Evolutionary conservation across 2,888 invertebrate species (phyloP).

Genomic region (Philopedon plagiatum): DNA sequence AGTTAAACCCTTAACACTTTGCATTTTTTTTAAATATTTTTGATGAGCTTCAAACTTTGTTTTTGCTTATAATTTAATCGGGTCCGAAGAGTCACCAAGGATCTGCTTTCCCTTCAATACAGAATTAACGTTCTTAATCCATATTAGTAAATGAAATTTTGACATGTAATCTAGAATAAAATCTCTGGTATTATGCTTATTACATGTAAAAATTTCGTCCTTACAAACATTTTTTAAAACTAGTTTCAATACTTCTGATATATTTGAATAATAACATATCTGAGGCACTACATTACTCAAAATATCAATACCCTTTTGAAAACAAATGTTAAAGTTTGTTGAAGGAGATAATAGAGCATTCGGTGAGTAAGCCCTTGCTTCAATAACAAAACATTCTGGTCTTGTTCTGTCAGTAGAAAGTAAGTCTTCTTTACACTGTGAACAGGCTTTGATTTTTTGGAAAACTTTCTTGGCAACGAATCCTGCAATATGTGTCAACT

Average conservation of each 20-base stretch:
- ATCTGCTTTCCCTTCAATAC: too few relatives aligned
- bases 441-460: background rate
- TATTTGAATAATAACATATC: too few relatives aligned
- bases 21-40: too few relatives aligned
- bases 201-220: background rate
- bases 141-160: background rate
- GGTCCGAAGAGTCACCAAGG: too few relatives aligned
- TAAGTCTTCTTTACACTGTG: background rate
- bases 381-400: background rate
- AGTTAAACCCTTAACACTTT: too few relatives aligned
- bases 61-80: too few relatives aligned
- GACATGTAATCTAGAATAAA: background rate
- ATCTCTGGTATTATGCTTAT: background rate
- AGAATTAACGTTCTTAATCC: background rate
- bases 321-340: too few relatives aligned
- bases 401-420: background rate
- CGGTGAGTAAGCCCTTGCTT: background rate
- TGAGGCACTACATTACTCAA: too few relatives aligned
- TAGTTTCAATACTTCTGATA: too few relatives aligned
- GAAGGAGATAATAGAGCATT: too few relatives aligned
- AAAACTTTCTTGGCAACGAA: background rate
- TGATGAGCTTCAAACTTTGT: too few relatives aligned
- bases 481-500: background rate
- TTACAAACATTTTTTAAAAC: background rate
- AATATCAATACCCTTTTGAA: too few relatives aligned